These are phyloP conservation scores for Sialia sialis DNA, from an alignment of 2,113 vertebrate species.

Conservation along the genomic window DNA sequence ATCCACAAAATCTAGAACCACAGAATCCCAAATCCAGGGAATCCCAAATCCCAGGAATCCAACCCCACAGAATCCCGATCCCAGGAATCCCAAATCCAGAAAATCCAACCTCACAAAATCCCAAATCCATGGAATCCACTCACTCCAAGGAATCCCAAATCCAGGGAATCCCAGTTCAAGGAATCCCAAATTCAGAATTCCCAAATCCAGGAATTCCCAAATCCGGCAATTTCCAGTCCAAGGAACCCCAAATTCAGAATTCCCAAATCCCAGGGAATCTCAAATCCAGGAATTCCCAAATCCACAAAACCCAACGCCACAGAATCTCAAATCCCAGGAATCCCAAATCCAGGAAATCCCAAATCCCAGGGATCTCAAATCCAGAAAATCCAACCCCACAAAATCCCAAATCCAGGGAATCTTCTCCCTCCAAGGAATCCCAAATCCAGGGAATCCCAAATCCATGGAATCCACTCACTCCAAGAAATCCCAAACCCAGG, in stretches of 20 bases:
- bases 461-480: too few species aligned
- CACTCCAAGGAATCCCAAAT: too few species aligned
- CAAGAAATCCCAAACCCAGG: not conserved
- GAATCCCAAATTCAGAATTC: not conserved
- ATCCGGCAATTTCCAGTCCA: too few species aligned
- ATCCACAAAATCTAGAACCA: too few species aligned
- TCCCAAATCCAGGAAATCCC: not conserved
- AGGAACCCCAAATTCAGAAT: not conserved
- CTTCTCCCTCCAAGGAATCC: too few species aligned
- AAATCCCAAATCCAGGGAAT: not conserved
- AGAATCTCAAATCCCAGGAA: not conserved
- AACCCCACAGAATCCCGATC: too few species aligned
- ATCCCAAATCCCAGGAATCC: too few species aligned
- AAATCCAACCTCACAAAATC: too few species aligned
- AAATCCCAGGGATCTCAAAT: too few species aligned
- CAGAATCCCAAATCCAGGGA: too few species aligned
- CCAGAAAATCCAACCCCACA: not conserved
- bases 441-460: not conserved
- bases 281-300: not conserved
- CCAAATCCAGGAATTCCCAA: not conserved
- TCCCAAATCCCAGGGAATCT: not conserved
- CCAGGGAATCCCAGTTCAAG: not conserved
- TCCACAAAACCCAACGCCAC: not conserved
- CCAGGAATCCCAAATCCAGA: too few species aligned
- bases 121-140: too few species aligned